These are phyloP conservation scores for Spialia ferax DNA, from an alignment of 2,888 invertebrate species.

Conservation along the genomic window DNA sequence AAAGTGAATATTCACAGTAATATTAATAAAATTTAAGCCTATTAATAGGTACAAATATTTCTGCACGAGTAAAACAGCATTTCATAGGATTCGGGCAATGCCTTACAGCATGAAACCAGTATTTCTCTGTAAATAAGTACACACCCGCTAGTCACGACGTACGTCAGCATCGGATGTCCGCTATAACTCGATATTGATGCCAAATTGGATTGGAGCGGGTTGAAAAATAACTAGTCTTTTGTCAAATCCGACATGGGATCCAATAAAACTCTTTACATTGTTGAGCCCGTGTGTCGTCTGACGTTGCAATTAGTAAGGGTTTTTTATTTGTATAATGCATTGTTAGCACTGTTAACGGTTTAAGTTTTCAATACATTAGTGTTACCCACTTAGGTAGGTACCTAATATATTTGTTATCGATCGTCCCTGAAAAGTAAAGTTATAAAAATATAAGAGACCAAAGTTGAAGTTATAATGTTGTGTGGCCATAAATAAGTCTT, in stretches of 20 bases:
- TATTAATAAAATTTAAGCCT: no score
- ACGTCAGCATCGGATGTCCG: conserved; percentile 55
- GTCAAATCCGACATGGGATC: conserved; percentile 26
- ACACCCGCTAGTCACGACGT: conserved; percentile 34
- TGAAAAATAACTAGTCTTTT: conserved; percentile 29
- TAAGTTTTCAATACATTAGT: not conserved
- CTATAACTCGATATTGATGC: conserved; percentile 54
- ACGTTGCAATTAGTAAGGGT: not conserved
- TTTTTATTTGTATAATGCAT: not conserved
- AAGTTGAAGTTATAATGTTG: no score
- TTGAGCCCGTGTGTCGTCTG: conserved; percentile 2
- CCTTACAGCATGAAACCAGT: not conserved
- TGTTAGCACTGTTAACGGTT: not conserved
- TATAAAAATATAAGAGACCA: no score
- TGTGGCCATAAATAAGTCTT: no score
- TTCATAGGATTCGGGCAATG: no score
- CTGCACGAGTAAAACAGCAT: no score
- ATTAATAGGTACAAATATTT: no score
- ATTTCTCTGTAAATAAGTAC: not conserved
- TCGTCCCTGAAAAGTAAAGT: no score
- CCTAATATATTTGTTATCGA: no score
- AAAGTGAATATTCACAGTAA: no score
- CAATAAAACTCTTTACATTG: conserved; percentile 16
- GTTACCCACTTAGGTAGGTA: not conserved
- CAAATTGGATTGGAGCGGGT: conserved; percentile 39